Conservation (phyloP, 1,140 invertebrate genomes). For the Caenorhabditis brenneri region DNA sequence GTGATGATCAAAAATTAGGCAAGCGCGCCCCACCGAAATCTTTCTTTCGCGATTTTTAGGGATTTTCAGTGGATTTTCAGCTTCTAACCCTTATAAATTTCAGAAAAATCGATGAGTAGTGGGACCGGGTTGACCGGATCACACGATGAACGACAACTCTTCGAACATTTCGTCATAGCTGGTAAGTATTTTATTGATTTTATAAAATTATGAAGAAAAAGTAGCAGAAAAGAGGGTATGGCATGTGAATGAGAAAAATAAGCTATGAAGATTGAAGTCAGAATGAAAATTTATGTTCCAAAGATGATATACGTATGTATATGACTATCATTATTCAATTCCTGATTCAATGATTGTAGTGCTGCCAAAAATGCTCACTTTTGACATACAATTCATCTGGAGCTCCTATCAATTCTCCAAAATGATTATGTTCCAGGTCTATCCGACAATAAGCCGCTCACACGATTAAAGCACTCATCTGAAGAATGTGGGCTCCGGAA, state of each 20-base stretch:
- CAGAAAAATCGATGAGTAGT: conserved; percentile 15
- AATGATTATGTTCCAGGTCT: conserved; percentile 70
- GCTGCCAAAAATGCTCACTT: no score
- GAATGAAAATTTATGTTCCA: no score
- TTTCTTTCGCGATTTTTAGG: background rate
- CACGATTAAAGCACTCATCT: conserved; percentile 74
- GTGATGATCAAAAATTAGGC: background rate
- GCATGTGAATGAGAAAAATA: no score
- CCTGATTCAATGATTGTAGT: no score
- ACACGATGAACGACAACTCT: conserved; percentile 61
- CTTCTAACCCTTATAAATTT: background rate
- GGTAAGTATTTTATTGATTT: conserved; percentile 84
- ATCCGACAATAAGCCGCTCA: conserved; percentile 70
- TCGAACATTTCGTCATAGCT: conserved; percentile 94
- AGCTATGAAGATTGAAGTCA: no score
- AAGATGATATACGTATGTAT: no score
- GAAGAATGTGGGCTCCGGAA: conserved; percentile 64
- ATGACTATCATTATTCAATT: no score
- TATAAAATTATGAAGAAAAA: no score
- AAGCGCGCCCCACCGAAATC: background rate
- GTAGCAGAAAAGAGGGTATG: no score
- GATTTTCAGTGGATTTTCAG: background rate
- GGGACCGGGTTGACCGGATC: background rate
- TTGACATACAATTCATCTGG: no score
- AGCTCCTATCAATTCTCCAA: no score